These are phyloP conservation scores for Dichetophora obliterata DNA, from an alignment of 2,888 invertebrate genomes.

Conservation along the genomic window DNA sequence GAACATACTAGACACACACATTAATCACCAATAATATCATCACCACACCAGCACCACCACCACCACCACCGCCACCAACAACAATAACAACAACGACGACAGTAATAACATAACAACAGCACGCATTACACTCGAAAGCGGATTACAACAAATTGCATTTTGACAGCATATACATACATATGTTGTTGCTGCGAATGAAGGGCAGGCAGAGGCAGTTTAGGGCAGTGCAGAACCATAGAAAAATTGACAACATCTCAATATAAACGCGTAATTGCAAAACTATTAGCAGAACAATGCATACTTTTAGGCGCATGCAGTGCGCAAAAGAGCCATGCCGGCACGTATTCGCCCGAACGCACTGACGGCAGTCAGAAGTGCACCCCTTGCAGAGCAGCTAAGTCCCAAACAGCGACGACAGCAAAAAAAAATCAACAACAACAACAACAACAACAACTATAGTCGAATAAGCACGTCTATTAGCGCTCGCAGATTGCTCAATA, in stretches of 20 bases:
- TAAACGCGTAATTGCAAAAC: slow-evolving; percentile 39
- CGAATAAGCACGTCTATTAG: slow-evolving; percentile 27
- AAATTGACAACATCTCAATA: slow-evolving; percentile 29
- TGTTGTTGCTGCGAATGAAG: background rate
- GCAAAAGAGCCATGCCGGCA: background rate
- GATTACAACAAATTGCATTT: slow-evolving; percentile 37
- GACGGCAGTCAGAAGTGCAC: background rate
- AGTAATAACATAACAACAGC: background rate
- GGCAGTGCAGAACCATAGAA: background rate
- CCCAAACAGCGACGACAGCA: background rate
- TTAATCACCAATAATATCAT: no score
- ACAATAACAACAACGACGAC: background rate
- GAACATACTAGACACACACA: background rate
- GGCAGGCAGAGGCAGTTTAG: background rate
- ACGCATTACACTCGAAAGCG: slow-evolving; percentile 25
- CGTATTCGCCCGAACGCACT: background rate
- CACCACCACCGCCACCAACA: background rate
- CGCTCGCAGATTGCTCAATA: slow-evolving; percentile 35
- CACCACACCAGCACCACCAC: no score
- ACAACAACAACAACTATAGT: background rate
- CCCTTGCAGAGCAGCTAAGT: background rate
- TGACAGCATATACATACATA: background rate
- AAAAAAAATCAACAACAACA: background rate
- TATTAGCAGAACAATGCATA: slow-evolving; percentile 31
- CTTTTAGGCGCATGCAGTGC: slow-evolving; percentile 27